These are phyloP conservation scores for Orgyia antiqua DNA, from an alignment of 2,888 invertebrate species.

Conservation along the genomic window DNA sequence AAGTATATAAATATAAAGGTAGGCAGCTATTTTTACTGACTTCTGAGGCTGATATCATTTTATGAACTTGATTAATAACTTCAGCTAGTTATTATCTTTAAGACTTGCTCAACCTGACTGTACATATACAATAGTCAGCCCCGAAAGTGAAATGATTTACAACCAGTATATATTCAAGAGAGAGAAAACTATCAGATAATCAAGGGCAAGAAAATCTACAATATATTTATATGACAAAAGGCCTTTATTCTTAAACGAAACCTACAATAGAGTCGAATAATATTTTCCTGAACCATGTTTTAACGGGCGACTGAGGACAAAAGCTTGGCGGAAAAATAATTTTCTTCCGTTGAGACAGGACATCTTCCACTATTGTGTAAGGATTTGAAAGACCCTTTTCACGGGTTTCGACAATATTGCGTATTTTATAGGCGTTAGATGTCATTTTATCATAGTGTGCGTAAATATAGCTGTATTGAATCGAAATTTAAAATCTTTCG, in stretches of 20 bases:
- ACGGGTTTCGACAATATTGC: conserved; percentile 44
- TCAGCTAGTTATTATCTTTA: too few species aligned
- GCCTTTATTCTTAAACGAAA: conserved; percentile 10
- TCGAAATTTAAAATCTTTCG: too few species aligned
- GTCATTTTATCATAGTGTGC: too few species aligned
- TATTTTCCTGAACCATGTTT: conserved; percentile 49
- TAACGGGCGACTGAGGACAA: conserved; percentile 46
- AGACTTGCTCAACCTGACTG: too few species aligned
- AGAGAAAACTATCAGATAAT: conserved; percentile 16
- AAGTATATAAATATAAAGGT: too few species aligned
- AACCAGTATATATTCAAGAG: conserved; percentile 14
- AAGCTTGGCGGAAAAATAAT: conserved; percentile 60
- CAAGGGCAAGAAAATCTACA: conserved; percentile 5
- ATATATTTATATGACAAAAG: conserved; percentile 12
- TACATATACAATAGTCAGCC: neutral
- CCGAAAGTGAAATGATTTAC: conserved; percentile 18
- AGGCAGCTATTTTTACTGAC: too few species aligned
- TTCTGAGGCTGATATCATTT: too few species aligned
- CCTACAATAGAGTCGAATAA: conserved; percentile 37
- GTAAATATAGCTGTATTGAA: too few species aligned
- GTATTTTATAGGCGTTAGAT: conserved; percentile 19
- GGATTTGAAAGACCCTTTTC: conserved; percentile 60
- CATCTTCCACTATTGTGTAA: conserved; percentile 65
- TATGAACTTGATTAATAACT: too few species aligned
- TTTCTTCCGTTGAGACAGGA: conserved; percentile 53